phyloP scores from a whole-genome alignment of 2,797 vertebrate genomes.

The Lophius americanus region DNA sequence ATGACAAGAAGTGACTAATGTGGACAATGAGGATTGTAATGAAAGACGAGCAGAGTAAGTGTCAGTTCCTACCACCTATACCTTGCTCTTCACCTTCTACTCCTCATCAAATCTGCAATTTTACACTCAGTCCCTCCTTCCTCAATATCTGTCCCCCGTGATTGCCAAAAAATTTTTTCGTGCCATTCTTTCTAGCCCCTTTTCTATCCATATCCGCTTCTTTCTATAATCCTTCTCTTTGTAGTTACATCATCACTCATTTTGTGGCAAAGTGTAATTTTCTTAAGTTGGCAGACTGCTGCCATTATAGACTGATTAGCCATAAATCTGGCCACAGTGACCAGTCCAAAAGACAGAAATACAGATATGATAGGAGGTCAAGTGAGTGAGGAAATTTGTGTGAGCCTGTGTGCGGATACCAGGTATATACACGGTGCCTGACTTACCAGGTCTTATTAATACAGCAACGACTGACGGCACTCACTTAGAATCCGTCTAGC shows the following conservation, averaged over 20 bases:
- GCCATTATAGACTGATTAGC: slow-evolving; percentile 90
- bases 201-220: slow-evolving; percentile 6
- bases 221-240: slow-evolving; percentile 28
- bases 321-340: slow-evolving; percentile 86
- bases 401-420: slow-evolving; percentile 55
- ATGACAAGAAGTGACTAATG: slow-evolving; percentile 75
- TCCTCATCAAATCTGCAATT: slow-evolving; percentile 5
- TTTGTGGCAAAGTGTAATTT: slow-evolving; percentile 79
- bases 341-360: slow-evolving; percentile 84
- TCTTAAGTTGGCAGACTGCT: slow-evolving; percentile 82
- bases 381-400: slow-evolving; percentile 41
- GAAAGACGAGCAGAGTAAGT: slow-evolving; percentile 28
- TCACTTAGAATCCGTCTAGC: slow-evolving; percentile 83
- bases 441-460: slow-evolving; percentile 85
- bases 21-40: slow-evolving; percentile 57
- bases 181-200: slow-evolving; percentile 24
- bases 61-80: slow-evolving; percentile 25
- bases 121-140: neutral
- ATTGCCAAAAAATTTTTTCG: slow-evolving; percentile 8
- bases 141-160: slow-evolving; percentile 10
- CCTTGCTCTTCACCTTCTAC: slow-evolving; percentile 5
- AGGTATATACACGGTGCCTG: slow-evolving; percentile 66
- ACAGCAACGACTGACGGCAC: slow-evolving; percentile 88
- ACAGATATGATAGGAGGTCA: slow-evolving; percentile 74
- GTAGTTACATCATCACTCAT: slow-evolving; percentile 57